Evolutionary conservation across 2,113 vertebrate species (phyloP), one percentile per base, ranked within the genome.

Genomic region (Mustela lutreola): DNA sequence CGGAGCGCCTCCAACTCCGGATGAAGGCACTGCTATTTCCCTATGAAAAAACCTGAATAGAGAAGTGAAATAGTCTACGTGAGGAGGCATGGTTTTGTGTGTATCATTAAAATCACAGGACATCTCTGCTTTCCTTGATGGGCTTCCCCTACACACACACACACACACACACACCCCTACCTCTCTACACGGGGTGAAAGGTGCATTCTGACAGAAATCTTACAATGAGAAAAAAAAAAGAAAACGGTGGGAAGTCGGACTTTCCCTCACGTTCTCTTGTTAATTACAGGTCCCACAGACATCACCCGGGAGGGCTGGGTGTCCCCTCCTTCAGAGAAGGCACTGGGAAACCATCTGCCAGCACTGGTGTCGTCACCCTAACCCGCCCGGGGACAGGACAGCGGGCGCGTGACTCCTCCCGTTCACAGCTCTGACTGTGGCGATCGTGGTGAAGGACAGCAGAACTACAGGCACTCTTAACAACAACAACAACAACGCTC

Each of bases 221-320:
- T 76, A 71, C 62, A 95, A 89, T 15, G 16, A 21, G 45, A 53
- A 48, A 16, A 60, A 16, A 16, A 60, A 80, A 56, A 33, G 70
- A n/a, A 16, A 94, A 87, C 31, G 56, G 81, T 91, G n/a, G 63
- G 78, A 93, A 85, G 28, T 86, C 36, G 62, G 53, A 50, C 75
- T 42, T 95, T 67, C 21, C 71, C 58, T 70, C 67, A 70, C 36
- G 28, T 8, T 78, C 88, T 70, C 92, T 36, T 71, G 9, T 70
- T 86, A 90, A 90, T 84, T 90, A 28, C 53, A 45, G 50, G 14
- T 81, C 76, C 50, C 76, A 63, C 53, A 83, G 84, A 85, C 42
- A 60, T 26, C 58, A 73, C 12, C 31, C 81, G 11, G 82, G 90
- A 84, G 79, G 63, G 10, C 65, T 5, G 79, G 73, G 36, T 24